These are phyloP conservation scores for Trissolcus basalis DNA, from an alignment of 1,140 invertebrate species.

Conservation along the genomic window DNA sequence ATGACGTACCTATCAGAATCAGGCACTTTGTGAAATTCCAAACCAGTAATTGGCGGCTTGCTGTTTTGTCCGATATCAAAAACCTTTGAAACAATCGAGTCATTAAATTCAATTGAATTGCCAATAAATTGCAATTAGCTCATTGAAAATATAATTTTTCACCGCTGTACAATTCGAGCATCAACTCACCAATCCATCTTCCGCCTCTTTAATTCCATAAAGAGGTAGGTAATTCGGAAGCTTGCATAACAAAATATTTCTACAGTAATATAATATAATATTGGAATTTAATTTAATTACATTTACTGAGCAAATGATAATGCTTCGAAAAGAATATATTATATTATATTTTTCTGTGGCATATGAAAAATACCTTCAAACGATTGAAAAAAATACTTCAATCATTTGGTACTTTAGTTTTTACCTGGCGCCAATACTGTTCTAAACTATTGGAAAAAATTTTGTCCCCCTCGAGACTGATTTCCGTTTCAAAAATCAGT, in stretches of 20 bases:
- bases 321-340: no score
- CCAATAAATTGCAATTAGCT: no score
- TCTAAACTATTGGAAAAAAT: conserved; percentile 86
- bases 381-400: no score
- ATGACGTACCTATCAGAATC: conserved; percentile 85
- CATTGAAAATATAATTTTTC: no score
- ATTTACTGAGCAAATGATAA: no score
- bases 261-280: conserved; percentile 34
- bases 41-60: conserved; percentile 87
- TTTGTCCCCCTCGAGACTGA: conserved; percentile 86
- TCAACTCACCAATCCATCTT: conserved; percentile 81
- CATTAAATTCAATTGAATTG: no score
- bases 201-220: conserved; percentile 83
- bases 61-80: conserved; percentile 88
- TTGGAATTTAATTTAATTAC: background rate
- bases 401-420: no score
- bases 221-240: conserved; percentile 85
- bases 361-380: background rate
- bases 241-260: conserved; percentile 72
- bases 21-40: conserved; percentile 87
- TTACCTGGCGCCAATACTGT: conserved; percentile 92
- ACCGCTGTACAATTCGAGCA: no score
- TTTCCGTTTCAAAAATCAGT: conserved; percentile 93
- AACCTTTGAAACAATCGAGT: conserved; percentile 80
- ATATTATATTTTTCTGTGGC: conserved; percentile 8